phyloP scores from a whole-genome alignment of 2,888 invertebrate genomes.

The Synergus umbraculus region DNA sequence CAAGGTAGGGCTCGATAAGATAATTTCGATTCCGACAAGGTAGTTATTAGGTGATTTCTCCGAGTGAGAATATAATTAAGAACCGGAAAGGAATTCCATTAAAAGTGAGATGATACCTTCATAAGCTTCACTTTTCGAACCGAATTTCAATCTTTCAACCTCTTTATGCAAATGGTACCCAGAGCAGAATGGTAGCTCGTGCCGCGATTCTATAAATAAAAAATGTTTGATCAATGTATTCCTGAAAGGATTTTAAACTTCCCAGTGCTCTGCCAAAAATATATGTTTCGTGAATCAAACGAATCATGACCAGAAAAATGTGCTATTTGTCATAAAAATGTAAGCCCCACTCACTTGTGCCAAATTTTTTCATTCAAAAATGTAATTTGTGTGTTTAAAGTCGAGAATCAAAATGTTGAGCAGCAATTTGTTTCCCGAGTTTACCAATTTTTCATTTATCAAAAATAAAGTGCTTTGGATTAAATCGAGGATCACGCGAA shows the following conservation, averaged over 20 bases:
- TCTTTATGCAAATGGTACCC: slow-evolving; percentile 20
- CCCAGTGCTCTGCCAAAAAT: slow-evolving; percentile 10
- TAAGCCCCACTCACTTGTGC: not conserved
- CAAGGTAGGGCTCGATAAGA: too few relatives aligned
- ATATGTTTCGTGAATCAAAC: not conserved
- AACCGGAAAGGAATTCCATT: slow-evolving; percentile 25
- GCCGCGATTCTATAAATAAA: slow-evolving; percentile 36
- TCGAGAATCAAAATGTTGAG: not conserved
- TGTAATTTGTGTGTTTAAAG: not conserved
- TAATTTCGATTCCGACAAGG: not conserved
- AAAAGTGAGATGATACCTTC: slow-evolving; percentile 26
- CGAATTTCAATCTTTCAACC: not conserved
- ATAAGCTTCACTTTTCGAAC: not conserved
- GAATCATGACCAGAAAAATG: not conserved
- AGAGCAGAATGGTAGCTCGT: slow-evolving; percentile 32
- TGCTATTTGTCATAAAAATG: not conserved
- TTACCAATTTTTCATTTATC: too few relatives aligned
- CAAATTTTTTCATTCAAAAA: not conserved
- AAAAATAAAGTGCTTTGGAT: too few relatives aligned
- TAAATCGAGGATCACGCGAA: too few relatives aligned
- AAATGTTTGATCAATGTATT: slow-evolving; percentile 39
- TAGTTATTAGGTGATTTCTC: slow-evolving; percentile 9
- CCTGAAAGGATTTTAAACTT: slow-evolving; percentile 9
- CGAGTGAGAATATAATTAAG: not conserved
- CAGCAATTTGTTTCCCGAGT: not conserved